Percentiles rank a stretch among this genome's conserved stretches.
Conservation (phyloP, 2,113 vertebrate species). For the Triplophysa siluroides region DNA sequence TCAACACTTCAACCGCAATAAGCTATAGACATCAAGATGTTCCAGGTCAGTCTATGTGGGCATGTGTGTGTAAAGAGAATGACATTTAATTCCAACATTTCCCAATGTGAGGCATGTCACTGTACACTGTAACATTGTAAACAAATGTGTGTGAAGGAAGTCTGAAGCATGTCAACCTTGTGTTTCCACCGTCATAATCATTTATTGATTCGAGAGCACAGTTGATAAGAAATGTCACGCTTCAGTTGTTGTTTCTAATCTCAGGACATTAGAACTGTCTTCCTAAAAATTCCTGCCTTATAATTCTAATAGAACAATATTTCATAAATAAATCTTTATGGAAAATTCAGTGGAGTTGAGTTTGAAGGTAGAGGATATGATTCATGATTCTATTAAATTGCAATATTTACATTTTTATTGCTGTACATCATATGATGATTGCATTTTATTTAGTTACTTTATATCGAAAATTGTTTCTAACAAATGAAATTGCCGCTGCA, state of each 20-base stretch:
- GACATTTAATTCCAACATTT: background rate
- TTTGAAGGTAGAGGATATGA: too few relatives aligned
- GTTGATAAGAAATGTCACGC: constrained; percentile 16
- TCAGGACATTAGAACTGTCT: background rate
- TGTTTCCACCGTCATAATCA: constrained; percentile 6
- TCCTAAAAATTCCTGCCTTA: background rate
- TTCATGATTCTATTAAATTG: too few relatives aligned
- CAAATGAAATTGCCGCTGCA: too few relatives aligned
- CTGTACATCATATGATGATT: too few relatives aligned
- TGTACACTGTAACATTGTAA: background rate
- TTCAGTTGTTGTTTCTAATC: constrained; percentile 23
- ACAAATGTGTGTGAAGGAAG: background rate
- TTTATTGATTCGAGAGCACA: constrained; percentile 29
- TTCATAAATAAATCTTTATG: too few relatives aligned
- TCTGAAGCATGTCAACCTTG: background rate
- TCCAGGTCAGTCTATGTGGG: background rate
- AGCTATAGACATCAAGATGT: background rate
- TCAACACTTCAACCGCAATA: background rate
- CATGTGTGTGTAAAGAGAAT: background rate
- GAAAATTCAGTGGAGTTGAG: too few relatives aligned
- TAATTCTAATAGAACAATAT: too few relatives aligned
- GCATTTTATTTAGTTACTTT: too few relatives aligned
- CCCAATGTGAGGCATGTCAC: background rate
- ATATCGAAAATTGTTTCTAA: too few relatives aligned
- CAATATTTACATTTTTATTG: too few relatives aligned